Conservation (phyloP, 2,888 invertebrate genomes). For the Chymomyza fuscimana region DNA sequence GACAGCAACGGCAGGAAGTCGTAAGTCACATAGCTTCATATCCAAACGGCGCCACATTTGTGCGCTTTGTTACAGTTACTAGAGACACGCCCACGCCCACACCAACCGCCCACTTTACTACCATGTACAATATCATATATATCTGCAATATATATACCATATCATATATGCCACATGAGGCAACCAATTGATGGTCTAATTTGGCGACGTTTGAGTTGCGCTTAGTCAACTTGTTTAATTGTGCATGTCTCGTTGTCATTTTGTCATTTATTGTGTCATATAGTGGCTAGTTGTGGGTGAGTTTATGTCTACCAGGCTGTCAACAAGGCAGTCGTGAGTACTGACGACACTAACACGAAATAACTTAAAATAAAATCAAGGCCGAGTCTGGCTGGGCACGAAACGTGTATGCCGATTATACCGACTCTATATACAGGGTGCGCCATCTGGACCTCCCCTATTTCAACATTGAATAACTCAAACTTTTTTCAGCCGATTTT, state of each 20-base stretch:
- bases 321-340: no score
- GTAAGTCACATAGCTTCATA: neutral
- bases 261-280: conserved; percentile 12
- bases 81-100: neutral
- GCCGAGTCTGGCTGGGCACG: no score
- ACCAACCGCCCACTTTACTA: neutral
- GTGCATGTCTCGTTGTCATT: conserved; percentile 66
- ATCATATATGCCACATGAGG: conserved; percentile 25
- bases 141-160: conserved; percentile 5
- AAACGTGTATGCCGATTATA: no score
- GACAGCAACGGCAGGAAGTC: conserved; percentile 1
- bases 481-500: no score
- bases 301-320: neutral
- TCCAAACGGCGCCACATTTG: neutral
- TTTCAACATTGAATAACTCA: no score
- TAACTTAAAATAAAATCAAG: no score
- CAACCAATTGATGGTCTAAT: conserved; percentile 51
- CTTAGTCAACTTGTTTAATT: conserved; percentile 58
- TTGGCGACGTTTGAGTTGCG: conserved; percentile 31
- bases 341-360: no score
- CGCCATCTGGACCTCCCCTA: no score
- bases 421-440: no score
- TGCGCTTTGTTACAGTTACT: neutral
- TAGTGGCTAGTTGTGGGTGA: neutral
- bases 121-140: neutral